These are phyloP conservation scores for Nothocercus julius DNA, from an alignment of 2,113 vertebrate species.

Conservation along the genomic window DNA sequence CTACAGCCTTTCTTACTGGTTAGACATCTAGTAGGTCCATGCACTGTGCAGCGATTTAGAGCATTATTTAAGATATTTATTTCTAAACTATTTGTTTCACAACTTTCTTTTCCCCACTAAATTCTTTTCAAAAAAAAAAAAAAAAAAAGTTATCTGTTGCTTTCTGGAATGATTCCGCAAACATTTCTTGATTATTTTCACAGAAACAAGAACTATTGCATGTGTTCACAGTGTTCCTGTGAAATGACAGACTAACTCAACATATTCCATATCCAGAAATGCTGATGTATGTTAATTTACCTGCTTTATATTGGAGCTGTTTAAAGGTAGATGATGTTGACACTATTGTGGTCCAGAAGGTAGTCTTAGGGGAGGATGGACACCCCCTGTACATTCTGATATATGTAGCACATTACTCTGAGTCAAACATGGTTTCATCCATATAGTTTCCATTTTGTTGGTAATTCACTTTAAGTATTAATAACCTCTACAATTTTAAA, in stretches of 20 bases:
- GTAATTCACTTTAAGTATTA: background rate
- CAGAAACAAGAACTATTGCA: background rate
- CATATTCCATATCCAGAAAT: background rate
- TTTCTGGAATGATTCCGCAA: background rate
- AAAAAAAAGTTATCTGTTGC: background rate
- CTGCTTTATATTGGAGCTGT: background rate
- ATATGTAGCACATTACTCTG: background rate
- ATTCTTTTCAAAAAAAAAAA: background rate
- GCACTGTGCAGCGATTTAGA: background rate
- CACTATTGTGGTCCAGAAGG: background rate
- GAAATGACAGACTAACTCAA: background rate
- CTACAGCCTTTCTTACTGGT: background rate
- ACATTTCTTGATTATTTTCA: background rate
- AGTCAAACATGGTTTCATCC: background rate
- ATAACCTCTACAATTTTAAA: background rate
- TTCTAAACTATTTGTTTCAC: background rate
- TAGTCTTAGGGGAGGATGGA: background rate
- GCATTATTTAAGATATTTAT: background rate
- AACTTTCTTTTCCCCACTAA: background rate
- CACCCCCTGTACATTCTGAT: background rate
- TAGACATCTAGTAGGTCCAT: background rate
- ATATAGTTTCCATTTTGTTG: background rate
- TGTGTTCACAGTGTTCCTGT: background rate
- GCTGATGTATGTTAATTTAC: background rate
- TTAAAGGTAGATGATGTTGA: background rate